Conservation (phyloP, 2,113 vertebrate genomes). For the Sterna hirundo region DNA sequence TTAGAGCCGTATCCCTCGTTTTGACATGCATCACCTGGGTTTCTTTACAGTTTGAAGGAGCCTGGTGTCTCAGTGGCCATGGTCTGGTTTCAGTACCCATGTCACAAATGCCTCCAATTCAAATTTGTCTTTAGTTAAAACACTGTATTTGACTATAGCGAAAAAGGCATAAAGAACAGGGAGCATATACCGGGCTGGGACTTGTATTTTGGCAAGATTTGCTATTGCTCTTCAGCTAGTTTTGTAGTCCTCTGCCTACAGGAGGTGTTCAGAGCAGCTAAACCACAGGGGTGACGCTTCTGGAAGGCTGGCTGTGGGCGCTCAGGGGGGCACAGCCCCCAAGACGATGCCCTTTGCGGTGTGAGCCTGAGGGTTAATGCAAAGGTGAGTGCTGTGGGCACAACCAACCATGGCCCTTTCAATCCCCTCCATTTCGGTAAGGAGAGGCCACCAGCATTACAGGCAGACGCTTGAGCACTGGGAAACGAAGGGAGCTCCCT, state of each 20-base stretch:
- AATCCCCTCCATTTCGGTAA: background rate
- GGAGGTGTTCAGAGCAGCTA: background rate
- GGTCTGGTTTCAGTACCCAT: background rate
- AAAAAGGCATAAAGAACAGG: background rate
- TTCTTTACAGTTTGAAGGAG: background rate
- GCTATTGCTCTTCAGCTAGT: background rate
- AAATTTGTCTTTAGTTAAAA: background rate
- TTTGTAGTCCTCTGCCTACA: background rate
- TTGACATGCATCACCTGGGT: background rate
- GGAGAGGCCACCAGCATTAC: background rate
- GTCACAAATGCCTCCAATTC: background rate
- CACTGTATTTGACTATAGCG: background rate
- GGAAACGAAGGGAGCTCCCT: background rate
- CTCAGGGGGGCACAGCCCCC: background rate
- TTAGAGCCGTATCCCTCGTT: background rate
- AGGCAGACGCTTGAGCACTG: background rate
- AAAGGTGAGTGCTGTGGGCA: background rate
- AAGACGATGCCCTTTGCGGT: background rate
- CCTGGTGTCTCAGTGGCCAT: background rate
- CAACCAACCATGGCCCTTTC: fast-evolving
- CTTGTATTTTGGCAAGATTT: background rate
- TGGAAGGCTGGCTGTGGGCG: background rate
- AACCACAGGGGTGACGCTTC: fast-evolving
- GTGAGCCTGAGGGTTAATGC: background rate
- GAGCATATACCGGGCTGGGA: background rate